Evolutionary conservation across 2,797 vertebrate species (phyloP), one percentile per base, ranked within the genome.

Genomic region (Taeniopygia guttata): DNA sequence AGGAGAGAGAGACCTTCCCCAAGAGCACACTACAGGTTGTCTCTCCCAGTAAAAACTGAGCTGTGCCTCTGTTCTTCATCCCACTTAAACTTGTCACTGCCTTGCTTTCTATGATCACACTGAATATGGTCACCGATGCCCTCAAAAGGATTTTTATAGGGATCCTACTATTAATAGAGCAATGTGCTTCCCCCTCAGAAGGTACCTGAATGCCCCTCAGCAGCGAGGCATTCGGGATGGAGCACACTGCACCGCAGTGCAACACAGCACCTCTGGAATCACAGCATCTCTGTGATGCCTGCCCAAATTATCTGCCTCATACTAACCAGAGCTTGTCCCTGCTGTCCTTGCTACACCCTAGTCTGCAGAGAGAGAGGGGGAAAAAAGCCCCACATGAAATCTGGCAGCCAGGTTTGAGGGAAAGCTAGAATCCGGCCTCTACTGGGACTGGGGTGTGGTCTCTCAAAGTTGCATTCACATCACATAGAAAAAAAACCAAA

Each of bases 51-150:
- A 46, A 62, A 60, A 79, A 43, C n/a, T 0, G 0, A 87, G 43
- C 72, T 55, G 51, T 1, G 10, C 8, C 26, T 85, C 73, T 89
- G 72, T 3, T 87, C 70, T 45, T 30, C 40, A 59, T 83, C 76
- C n/a, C 80, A 85, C 80, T 93, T 90, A 66, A 91, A 49, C 54
- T 11, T 66, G 30, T 84, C 80, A 64, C 6, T 52, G 49, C 73
- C 48, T 84, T 74, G 68, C 73, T 60, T 76, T 81, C 63, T 76
- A 70, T 66, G 74, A 88, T 64, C 10, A 4, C 19, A 19, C 38
- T 45, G 18, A 45, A 48, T 59, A 58, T 13, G 32, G 38, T 66
- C 32, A 5, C 45, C 34, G 60, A 60, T 32, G 25, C 6, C 21
- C 22, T 52, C 25, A 6, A 32, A 59, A 34, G 32, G 54, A n/a